These are phyloP conservation scores for Setophaga petechia DNA, from an alignment of 2,113 vertebrate species.

Conservation along the genomic window DNA sequence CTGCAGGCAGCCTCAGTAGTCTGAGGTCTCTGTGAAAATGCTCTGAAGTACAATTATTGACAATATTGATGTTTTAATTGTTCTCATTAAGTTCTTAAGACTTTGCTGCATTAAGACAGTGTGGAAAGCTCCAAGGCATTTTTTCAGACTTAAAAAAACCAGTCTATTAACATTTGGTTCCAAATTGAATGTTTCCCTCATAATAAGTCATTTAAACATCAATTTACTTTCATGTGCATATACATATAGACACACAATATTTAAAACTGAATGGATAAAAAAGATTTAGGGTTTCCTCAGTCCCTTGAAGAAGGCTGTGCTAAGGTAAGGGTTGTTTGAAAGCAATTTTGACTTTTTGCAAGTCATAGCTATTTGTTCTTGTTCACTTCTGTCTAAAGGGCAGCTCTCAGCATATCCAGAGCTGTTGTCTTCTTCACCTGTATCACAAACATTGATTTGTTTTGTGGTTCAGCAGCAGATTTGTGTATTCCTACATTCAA, in stretches of 20 bases:
- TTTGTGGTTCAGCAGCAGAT: neutral
- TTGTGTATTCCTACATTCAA: neutral
- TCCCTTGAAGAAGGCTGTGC: neutral
- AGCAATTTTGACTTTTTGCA: neutral
- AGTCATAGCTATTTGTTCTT: neutral
- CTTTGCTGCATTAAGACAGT: neutral
- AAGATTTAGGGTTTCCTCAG: neutral
- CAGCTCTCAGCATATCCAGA: neutral
- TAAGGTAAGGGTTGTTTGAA: neutral
- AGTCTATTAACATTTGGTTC: neutral
- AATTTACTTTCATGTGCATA: neutral
- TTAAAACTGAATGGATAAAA: too few relatives aligned
- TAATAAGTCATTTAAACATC: neutral
- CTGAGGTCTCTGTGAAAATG: neutral
- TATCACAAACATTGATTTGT: neutral
- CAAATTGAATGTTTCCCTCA: neutral
- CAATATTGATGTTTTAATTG: slow-evolving; percentile 38
- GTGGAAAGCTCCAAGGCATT: neutral
- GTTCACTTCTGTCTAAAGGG: neutral
- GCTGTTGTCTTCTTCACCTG: neutral
- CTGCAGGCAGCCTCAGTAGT: neutral
- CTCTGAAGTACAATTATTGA: slow-evolving; percentile 13
- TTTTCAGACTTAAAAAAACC: neutral
- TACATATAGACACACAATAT: neutral
- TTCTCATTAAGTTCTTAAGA: slow-evolving; percentile 34